A percentile compares a stretch with the other conserved stretches of the same genome.
phyloP scores from a whole-genome alignment of 2,797 vertebrate species.

The Aeoliscus strigatus region DNA sequence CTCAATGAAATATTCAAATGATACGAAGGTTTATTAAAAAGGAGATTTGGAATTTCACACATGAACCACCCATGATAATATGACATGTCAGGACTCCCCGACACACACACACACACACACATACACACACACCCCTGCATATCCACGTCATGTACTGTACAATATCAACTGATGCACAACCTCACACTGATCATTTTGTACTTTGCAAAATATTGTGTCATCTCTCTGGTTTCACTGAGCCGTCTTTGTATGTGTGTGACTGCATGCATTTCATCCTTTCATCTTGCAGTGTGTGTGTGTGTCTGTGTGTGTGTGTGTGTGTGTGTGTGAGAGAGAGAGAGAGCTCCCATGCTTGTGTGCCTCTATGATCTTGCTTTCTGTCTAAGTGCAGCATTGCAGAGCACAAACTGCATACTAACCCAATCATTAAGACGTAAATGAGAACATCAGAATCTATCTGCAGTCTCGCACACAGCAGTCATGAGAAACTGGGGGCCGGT shows the following conservation, averaged over 20 bases:
- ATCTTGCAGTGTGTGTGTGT: constrained; percentile 26
- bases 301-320: constrained; percentile 31
- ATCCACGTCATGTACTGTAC: constrained; percentile 9
- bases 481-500: constrained; percentile 46
- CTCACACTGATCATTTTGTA: no score
- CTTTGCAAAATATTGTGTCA: constrained; percentile 11
- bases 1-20: constrained; percentile 67
- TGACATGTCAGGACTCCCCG: constrained; percentile 52
- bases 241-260: constrained; percentile 18
- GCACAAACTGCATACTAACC: constrained; percentile 79
- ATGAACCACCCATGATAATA: constrained; percentile 49
- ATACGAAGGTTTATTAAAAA: constrained; percentile 60
- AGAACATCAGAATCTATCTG: constrained; percentile 73
- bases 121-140: constrained; percentile 15
- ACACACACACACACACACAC: no score
- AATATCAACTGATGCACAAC: constrained; percentile 4
- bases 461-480: constrained; percentile 60
- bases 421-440: constrained; percentile 82
- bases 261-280: constrained; percentile 37
- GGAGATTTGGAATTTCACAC: constrained; percentile 48
- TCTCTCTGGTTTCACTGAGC: constrained; percentile 6
- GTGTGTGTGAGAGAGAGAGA: constrained; percentile 37
- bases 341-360: constrained; percentile 26
- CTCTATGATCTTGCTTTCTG: constrained; percentile 55
- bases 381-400: constrained; percentile 65